These are phyloP conservation scores for Mythimna lalbum DNA, from an alignment of 2,888 invertebrate species.

Conservation along the genomic window DNA sequence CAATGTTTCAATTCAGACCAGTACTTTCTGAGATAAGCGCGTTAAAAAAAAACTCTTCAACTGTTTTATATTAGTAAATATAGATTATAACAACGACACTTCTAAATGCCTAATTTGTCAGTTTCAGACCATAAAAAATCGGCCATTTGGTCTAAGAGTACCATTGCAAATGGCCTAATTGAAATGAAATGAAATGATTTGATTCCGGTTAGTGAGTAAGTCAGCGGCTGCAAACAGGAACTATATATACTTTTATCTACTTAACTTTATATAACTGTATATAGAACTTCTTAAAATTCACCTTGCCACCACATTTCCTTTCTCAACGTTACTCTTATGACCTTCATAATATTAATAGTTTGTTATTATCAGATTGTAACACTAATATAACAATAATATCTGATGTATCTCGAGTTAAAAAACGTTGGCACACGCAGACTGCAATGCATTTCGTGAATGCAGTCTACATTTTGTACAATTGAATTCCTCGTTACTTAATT, in stretches of 20 bases:
- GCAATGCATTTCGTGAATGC: slow-evolving; percentile 30
- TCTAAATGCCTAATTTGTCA: background rate
- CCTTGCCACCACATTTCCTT: slow-evolving; percentile 54
- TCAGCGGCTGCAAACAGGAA: background rate
- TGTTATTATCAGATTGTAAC: slow-evolving; percentile 59
- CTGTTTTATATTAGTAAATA: too few species aligned
- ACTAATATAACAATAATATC: slow-evolving; percentile 57
- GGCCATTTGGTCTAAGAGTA: background rate
- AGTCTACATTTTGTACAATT: slow-evolving; percentile 16
- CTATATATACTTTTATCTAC: background rate
- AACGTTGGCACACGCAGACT: slow-evolving; percentile 26
- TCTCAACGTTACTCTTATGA: slow-evolving; percentile 44
- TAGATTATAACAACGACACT: too few species aligned
- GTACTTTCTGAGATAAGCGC: too few species aligned
- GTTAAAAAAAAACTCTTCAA: too few species aligned
- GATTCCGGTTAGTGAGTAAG: background rate
- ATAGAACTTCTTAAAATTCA: slow-evolving; percentile 28
- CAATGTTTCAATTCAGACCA: too few species aligned
- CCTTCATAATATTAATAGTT: slow-evolving; percentile 61
- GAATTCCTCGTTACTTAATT: slow-evolving; percentile 14
- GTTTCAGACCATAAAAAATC: background rate
- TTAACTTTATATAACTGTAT: too few species aligned
- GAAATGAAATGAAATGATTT: background rate
- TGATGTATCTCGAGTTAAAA: slow-evolving; percentile 40
- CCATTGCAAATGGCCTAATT: background rate